phyloP scores from a whole-genome alignment of 2,888 invertebrate genomes.

The Lasius fuliginosus region DNA sequence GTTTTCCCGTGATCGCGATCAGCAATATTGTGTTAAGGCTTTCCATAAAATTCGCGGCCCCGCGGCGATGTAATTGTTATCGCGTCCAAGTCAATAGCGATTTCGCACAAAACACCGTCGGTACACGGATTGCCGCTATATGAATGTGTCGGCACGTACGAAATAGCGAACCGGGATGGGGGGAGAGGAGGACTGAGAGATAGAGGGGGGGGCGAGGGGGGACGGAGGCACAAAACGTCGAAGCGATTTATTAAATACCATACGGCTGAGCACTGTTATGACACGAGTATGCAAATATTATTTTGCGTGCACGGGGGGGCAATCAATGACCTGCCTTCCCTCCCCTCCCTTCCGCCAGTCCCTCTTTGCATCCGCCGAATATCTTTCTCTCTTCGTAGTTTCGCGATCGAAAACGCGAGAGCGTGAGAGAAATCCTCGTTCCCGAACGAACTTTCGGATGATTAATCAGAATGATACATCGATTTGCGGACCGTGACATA shows the following conservation, averaged over 20 bases:
- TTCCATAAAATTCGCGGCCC: conserved; percentile 62
- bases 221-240: conserved; percentile 48
- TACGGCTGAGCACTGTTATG: conserved; percentile 69
- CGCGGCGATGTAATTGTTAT: conserved; percentile 65
- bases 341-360: background rate
- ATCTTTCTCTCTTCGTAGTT: conserved; percentile 40
- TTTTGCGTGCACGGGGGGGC: conserved; percentile 66
- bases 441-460: conserved; percentile 17
- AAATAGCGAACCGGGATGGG: conserved; percentile 41
- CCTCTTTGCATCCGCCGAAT: conserved; percentile 23
- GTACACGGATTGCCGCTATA: conserved; percentile 50
- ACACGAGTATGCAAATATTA: conserved; percentile 72
- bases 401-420: conserved; percentile 29
- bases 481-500: conserved; percentile 21
- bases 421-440: conserved; percentile 19
- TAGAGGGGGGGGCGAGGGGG: background rate
- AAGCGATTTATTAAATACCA: conserved; percentile 73
- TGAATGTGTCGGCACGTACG: conserved; percentile 68
- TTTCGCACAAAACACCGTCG: conserved; percentile 69
- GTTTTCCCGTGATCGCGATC: conserved; percentile 53
- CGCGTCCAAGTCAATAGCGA: conserved; percentile 70
- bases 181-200: background rate
- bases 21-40: conserved; percentile 60
- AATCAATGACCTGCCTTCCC: conserved; percentile 61
- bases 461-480: conserved; percentile 44